phyloP scores from a whole-genome alignment of 2,113 vertebrate genomes.

The Vidua macroura region DNA sequence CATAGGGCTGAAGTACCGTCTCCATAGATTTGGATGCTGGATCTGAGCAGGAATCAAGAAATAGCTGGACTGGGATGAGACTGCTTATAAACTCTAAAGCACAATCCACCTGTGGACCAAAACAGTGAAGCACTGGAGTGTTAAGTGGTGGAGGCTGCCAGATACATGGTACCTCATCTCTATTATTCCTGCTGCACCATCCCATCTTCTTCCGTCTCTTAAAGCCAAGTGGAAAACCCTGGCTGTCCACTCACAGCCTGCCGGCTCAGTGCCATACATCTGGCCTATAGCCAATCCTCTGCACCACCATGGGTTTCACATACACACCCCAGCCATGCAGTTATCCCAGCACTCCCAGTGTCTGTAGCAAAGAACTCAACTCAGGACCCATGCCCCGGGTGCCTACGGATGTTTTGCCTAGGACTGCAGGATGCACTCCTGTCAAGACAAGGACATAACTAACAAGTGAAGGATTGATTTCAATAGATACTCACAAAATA shows the following conservation, averaged over 20 bases:
- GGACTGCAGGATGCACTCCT: not conserved
- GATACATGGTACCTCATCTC: fast-evolving
- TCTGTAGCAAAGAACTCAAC: no score
- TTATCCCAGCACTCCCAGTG: fast-evolving
- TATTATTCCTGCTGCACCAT: not conserved
- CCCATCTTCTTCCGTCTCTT: not conserved
- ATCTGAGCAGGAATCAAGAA: not conserved
- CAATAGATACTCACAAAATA: not conserved
- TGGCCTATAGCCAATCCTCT: not conserved
- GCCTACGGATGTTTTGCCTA: not conserved
- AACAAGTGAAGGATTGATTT: not conserved
- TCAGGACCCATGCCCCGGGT: fast-evolving
- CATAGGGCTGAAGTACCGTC: not conserved
- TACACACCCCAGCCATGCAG: not conserved
- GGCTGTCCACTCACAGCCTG: not conserved
- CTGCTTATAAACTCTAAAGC: not conserved
- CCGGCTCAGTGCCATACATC: not conserved
- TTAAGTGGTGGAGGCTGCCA: not conserved
- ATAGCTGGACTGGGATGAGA: not conserved
- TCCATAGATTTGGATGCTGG: not conserved
- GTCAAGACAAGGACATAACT: not conserved
- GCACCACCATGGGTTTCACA: not conserved
- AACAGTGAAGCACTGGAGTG: not conserved
- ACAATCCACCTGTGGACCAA: not conserved
- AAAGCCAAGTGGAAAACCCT: not conserved